A percentile compares a stretch with the other conserved stretches of the same genome.
Evolutionary conservation across 2,888 invertebrate species (phyloP).

Genomic region (Leptinotarsa peninsularis): DNA sequence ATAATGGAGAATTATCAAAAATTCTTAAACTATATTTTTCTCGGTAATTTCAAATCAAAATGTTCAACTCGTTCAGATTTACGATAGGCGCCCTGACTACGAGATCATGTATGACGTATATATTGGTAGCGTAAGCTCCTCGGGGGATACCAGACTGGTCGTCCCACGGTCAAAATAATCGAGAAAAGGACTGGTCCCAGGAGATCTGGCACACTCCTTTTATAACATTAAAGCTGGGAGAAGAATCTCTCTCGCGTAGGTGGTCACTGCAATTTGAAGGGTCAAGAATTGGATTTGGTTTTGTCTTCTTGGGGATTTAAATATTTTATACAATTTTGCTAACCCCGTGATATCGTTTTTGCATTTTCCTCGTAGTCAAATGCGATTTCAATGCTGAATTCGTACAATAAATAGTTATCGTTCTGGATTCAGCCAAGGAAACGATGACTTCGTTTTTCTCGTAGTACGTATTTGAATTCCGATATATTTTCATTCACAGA

Average conservation of each 20-base stretch:
- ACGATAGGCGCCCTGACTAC: slow-evolving; percentile 29
- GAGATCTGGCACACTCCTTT: slow-evolving; percentile 39
- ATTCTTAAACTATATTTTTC: no score
- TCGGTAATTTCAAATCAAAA: background rate
- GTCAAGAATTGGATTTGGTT: slow-evolving; percentile 15
- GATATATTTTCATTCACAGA: no score
- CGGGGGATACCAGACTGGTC: slow-evolving; percentile 44
- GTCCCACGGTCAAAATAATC: slow-evolving; percentile 48
- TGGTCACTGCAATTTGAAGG: slow-evolving; percentile 18
- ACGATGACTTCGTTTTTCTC: no score
- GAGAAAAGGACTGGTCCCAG: slow-evolving; percentile 45
- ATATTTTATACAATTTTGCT: slow-evolving; percentile 9
- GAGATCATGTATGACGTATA: slow-evolving; percentile 43
- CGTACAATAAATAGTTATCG: background rate
- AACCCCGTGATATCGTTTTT: slow-evolving; percentile 1
- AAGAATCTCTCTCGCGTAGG: slow-evolving; percentile 15
- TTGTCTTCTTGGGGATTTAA: background rate
- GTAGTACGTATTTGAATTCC: no score
- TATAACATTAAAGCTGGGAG: slow-evolving; percentile 41
- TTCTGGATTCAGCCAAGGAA: no score
- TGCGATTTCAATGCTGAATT: background rate
- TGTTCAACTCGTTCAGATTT: background rate
- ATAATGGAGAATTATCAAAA: no score
- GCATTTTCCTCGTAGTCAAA: background rate
- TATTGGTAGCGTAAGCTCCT: slow-evolving; percentile 44